Evolutionary conservation across 2,888 invertebrate genomes (phyloP).

Genomic region (Ennomos quercinarius): DNA sequence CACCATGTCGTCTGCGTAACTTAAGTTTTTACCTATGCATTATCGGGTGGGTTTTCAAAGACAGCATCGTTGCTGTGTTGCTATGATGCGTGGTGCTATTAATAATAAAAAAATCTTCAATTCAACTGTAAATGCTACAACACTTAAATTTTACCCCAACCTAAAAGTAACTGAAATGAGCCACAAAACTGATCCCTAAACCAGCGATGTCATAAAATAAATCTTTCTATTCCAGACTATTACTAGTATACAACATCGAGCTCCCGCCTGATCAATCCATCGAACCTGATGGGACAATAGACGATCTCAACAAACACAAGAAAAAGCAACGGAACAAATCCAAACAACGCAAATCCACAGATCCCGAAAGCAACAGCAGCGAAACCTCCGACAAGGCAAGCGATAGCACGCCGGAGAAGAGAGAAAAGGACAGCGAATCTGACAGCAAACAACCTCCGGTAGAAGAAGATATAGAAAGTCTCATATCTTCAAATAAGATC

Average conservation of each 20-base stretch:
- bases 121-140: too few relatives aligned
- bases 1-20: too few relatives aligned
- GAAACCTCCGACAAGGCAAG: constrained; percentile 69
- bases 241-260: constrained; percentile 91
- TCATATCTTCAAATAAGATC: constrained; percentile 82
- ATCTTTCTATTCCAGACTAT: constrained; percentile 80
- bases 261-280: constrained; percentile 84
- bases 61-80: too few relatives aligned
- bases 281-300: constrained; percentile 66
- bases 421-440: constrained; percentile 50
- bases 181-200: too few relatives aligned
- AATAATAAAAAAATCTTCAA: too few relatives aligned
- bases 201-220: not conserved
- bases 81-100: too few relatives aligned
- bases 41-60: too few relatives aligned
- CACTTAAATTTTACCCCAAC: too few relatives aligned
- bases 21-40: too few relatives aligned
- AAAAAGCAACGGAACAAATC: constrained; percentile 75
- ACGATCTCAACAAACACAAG: constrained; percentile 65
- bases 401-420: constrained; percentile 71
- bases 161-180: too few relatives aligned
- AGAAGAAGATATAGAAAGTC: constrained; percentile 81
- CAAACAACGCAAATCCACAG: constrained; percentile 71
- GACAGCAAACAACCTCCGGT: constrained; percentile 41
- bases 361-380: constrained; percentile 65